Evolutionary conservation across 2,888 invertebrate genomes (phyloP), one percentile per base, ranked within the genome.

Genomic region (Microdon myrmicae): DNA sequence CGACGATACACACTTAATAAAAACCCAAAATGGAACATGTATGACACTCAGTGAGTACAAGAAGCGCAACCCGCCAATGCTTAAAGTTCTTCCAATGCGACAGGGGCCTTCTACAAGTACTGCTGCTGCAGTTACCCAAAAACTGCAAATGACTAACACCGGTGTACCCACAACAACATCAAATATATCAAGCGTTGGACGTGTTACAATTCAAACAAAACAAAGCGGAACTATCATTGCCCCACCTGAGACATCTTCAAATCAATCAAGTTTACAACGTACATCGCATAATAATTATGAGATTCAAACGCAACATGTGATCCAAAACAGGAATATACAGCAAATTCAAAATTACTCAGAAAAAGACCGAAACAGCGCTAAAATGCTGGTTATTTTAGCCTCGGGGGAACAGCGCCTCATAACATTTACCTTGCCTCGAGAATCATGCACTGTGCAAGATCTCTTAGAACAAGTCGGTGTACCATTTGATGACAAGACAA

Each of bases 361-460:
- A 37, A 72, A 75, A 6, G 78, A 78, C 54, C 71, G 75, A n/a
- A 79, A 78, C 31, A 89, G 89, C 8, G 90, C 90, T 5, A 86
- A 89, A 76, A 91, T 91, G 91, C 82, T 91, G 71, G 89, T 91
- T 26, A 85, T 90, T 68, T 80, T 90, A 45, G 86, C 86, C 70
- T 89, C 86, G 67, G 90, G 90, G 8, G 90, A 91, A 79, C 91
- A 91, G 77, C 85, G 91, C 73, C 82, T 91, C 58, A 91, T 91
- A 45, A 90, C 90, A 6, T 91, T 91, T 75, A 90, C 90, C 47
- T 82, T 90, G 70, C 91, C 91, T 4, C 87, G 89, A 72, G 90
- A 91, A 75, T 88, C 89, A 66, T 91, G 91, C 77, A 90, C 90
- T 0, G 87, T 91, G 44, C 88, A 90, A 76, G 90, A 91, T 81